Conservation (phyloP, 2,888 invertebrate genomes). For the Hymenopus coronatus region DNA sequence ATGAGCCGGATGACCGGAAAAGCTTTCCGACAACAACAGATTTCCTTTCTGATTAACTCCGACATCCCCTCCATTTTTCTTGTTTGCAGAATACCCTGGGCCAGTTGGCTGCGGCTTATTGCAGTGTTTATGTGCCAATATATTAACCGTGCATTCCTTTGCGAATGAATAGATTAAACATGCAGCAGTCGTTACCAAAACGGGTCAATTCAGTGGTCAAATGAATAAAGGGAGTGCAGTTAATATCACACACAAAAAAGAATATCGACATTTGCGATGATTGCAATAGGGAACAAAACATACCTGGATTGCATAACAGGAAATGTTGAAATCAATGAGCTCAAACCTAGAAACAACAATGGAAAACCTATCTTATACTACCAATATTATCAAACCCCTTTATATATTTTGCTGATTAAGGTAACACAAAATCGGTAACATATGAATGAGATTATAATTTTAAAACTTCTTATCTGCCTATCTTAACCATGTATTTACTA, state of each 20-base stretch:
- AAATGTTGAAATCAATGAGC: too few species aligned
- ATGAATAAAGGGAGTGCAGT: neutral
- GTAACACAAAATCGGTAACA: too few species aligned
- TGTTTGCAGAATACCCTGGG: neutral
- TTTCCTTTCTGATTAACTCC: neutral
- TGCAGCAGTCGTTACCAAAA: neutral
- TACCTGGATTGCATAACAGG: too few species aligned
- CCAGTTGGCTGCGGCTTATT: neutral
- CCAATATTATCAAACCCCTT: too few species aligned
- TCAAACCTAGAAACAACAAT: too few species aligned
- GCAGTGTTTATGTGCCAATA: neutral
- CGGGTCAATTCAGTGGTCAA: neutral
- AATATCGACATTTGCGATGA: neutral
- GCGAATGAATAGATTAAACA: neutral
- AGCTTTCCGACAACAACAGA: neutral
- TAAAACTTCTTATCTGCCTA: too few species aligned
- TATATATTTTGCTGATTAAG: too few species aligned
- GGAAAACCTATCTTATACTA: too few species aligned
- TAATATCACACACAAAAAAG: neutral
- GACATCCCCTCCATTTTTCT: neutral
- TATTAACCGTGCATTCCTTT: neutral
- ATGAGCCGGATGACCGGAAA: neutral
- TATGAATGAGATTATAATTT: too few species aligned
- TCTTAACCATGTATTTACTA: too few species aligned
- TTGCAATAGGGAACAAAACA: too few species aligned